Evolutionary conservation across 2,888 invertebrate genomes (phyloP), one percentile per base, ranked within the genome.

Genomic region (Folsomia manolachei): DNA sequence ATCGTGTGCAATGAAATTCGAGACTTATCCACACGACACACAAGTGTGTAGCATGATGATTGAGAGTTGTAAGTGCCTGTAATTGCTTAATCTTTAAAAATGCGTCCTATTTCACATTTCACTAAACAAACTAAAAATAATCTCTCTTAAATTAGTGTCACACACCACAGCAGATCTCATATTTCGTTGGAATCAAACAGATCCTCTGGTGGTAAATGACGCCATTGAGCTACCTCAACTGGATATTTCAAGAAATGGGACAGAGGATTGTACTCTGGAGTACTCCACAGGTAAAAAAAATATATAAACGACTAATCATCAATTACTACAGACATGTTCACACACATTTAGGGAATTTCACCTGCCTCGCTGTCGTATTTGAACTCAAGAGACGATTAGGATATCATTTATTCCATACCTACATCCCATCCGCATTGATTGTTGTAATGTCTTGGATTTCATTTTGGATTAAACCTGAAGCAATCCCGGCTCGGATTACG

Each of bases 21-120:
- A 94, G 82, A 89, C 93, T 0, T 95, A 95, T 83, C 95, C 95
- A 0, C 95, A 95, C 82, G 95, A 96, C 82, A 94, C 94, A 1
- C 95, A 96, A 86, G 91, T 91, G 81, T 96, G 95, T 84, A 91
- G 91, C 69, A 93, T 95, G 90, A 93, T 93, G 91, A 94, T 95
- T 73, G 95, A 95, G 86, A 95, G 95, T 82, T 87, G 95, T 95
- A 87, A 90, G 94, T 90, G n/a, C n/a, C n/a, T n/a, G n/a, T n/a
- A n/a, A n/a, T n/a, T n/a, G n/a, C n/a, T n/a, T 82, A 61, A 23
- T 21, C 24, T n/a, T 11, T 66, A 56, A 63, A 39, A 51, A 39
- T 27, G n/a, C n/a, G n/a, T n/a, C n/a, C n/a, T n/a, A n/a, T n/a
- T n/a, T n/a, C n/a, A n/a, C n/a, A n/a, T 14, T 21, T 63, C 19